Evolutionary conservation across 2,113 vertebrate genomes (phyloP).

Genomic region (Chlamydotis undulata): DNA sequence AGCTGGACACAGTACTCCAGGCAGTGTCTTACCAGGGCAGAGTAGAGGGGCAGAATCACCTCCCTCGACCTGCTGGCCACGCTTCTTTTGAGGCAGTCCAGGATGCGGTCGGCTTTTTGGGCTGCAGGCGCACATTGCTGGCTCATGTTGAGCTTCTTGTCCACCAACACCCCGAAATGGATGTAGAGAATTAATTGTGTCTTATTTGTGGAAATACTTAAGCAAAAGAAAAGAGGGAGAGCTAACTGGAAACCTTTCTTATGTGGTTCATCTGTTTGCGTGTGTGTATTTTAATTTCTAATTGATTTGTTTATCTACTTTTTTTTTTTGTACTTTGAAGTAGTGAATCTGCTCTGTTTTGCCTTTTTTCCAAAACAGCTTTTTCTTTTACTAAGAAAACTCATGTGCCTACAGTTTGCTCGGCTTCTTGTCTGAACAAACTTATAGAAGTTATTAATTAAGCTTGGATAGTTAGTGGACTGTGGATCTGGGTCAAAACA

Average conservation of each 20-base stretch:
- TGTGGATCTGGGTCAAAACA: background rate
- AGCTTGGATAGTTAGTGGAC: background rate
- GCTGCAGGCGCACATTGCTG: too few species aligned
- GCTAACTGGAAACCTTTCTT: background rate
- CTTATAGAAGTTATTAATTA: background rate
- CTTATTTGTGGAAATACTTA: background rate
- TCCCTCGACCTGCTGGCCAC: too few species aligned
- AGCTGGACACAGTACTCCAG: too few species aligned
- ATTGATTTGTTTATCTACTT: background rate
- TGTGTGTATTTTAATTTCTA: background rate
- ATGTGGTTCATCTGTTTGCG: background rate
- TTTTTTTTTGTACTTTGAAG: background rate
- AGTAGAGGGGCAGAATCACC: too few species aligned
- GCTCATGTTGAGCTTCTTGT: too few species aligned
- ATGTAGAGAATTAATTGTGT: background rate
- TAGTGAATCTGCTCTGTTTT: background rate
- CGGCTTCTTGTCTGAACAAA: slow-evolving; percentile 13
- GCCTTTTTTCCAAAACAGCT: background rate
- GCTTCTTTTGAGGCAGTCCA: too few species aligned
- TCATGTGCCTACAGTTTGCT: background rate
- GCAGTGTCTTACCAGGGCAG: too few species aligned
- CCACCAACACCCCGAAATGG: background rate
- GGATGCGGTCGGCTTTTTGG: too few species aligned
- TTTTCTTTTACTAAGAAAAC: background rate
- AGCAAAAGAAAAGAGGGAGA: background rate